These are phyloP conservation scores for Calcarius ornatus DNA, from an alignment of 2,113 vertebrate species.

Conservation along the genomic window DNA sequence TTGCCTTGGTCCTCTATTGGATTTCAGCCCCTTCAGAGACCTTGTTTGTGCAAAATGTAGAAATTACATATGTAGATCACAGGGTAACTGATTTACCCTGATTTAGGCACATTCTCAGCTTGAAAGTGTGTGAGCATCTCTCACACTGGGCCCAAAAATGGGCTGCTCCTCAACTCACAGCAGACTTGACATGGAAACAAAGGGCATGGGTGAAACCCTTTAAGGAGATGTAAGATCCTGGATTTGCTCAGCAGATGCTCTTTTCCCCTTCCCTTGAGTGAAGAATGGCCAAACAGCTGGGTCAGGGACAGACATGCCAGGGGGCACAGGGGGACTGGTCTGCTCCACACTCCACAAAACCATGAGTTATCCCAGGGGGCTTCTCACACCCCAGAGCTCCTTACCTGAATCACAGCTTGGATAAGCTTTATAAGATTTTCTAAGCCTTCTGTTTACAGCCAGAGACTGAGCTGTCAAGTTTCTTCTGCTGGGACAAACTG, in stretches of 20 bases:
- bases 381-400: neutral
- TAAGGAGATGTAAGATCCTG: neutral
- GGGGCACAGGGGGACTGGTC: neutral
- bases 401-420: neutral
- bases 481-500: neutral
- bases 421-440: no score
- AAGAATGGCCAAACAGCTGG: neutral
- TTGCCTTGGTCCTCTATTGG: neutral
- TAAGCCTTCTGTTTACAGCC: neutral
- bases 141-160: neutral
- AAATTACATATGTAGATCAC: neutral
- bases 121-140: neutral
- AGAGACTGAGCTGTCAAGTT: neutral
- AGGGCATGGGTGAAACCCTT: neutral
- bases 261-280: neutral
- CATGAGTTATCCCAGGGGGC: neutral
- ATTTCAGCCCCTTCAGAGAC: neutral
- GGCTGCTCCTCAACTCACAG: neutral
- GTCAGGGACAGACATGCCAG: neutral
- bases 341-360: neutral
- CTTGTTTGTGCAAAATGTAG: neutral
- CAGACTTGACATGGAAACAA: neutral
- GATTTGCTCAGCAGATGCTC: neutral
- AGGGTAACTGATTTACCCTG: neutral
- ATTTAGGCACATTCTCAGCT: neutral